phyloP scores from a whole-genome alignment of 2,797 vertebrate species.

The Onychomys leucogaster region DNA sequence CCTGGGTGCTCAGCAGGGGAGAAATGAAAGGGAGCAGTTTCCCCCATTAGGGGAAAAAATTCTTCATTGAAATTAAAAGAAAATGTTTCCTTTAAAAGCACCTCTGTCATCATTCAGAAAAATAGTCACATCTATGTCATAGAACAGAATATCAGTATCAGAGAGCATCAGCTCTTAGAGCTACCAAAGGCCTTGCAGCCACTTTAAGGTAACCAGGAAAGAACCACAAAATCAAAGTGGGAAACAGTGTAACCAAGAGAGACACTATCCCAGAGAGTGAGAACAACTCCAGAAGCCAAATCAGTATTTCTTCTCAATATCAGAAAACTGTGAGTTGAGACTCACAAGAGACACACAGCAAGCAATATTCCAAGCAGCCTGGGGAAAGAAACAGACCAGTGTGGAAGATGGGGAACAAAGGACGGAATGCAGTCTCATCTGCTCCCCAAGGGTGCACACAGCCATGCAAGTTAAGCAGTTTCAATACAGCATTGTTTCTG shows the following conservation, averaged over 20 bases:
- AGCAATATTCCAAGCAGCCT: background rate
- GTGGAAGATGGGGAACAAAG: background rate
- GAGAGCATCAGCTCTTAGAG: background rate
- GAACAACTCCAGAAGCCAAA: background rate
- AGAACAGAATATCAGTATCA: background rate
- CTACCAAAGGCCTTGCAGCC: background rate
- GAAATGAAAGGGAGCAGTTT: background rate
- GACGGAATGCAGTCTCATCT: background rate
- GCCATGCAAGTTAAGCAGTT: background rate
- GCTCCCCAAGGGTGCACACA: background rate
- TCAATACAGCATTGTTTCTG: rapidly evolving
- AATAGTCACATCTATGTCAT: background rate
- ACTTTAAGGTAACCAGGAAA: background rate
- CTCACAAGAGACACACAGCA: background rate
- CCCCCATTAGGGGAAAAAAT: background rate
- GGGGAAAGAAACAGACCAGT: background rate
- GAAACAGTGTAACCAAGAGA: background rate
- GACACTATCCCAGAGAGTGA: background rate
- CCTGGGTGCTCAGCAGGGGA: background rate
- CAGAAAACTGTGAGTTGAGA: background rate
- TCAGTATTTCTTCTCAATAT: background rate
- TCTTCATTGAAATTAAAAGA: background rate
- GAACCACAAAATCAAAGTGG: background rate
- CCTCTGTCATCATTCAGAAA: background rate
- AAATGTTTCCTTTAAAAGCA: background rate